phyloP scores from a whole-genome alignment of 1,140 invertebrate species.

The Zaprionus camerounensis region DNA sequence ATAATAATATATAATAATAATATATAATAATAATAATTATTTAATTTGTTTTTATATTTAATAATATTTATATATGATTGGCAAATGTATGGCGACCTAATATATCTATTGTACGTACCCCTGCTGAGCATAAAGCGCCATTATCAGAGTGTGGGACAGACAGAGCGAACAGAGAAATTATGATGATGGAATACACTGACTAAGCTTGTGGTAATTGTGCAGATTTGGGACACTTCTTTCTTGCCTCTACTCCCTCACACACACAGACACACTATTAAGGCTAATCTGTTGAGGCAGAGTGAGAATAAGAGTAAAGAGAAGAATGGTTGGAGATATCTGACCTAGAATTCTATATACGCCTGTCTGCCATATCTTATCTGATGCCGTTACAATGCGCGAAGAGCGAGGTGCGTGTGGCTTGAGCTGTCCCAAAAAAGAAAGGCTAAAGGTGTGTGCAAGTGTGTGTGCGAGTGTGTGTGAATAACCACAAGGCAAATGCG shows the following conservation, averaged over 20 bases:
- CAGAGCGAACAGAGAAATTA: neutral
- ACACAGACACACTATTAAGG: neutral
- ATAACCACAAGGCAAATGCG: conserved; percentile 38
- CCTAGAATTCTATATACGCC: conserved; percentile 24
- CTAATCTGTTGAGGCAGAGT: neutral
- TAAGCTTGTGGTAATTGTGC: neutral
- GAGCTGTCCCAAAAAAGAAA: conserved; percentile 20
- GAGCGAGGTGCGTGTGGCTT: conserved; percentile 19
- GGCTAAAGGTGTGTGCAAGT: conserved; percentile 8
- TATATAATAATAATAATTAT: too few relatives aligned
- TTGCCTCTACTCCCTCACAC: neutral
- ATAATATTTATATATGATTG: too few relatives aligned
- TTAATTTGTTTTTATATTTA: too few relatives aligned
- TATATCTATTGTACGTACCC: too few relatives aligned
- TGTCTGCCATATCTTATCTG: conserved; percentile 20
- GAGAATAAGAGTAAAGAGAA: neutral
- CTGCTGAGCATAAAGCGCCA: too few relatives aligned
- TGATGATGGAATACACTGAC: neutral
- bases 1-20: too few relatives aligned
- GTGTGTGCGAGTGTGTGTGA: conserved; percentile 21
- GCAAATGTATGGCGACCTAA: too few relatives aligned
- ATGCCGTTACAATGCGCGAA: conserved; percentile 7
- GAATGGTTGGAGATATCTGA: neutral
- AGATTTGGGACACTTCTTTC: neutral
- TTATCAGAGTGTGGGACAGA: neutral